Percentiles rank a stretch among this genome's conserved stretches.
These are phyloP conservation scores for Limanda limanda DNA, from an alignment of 2,113 vertebrate genomes.

Conservation along the genomic window DNA sequence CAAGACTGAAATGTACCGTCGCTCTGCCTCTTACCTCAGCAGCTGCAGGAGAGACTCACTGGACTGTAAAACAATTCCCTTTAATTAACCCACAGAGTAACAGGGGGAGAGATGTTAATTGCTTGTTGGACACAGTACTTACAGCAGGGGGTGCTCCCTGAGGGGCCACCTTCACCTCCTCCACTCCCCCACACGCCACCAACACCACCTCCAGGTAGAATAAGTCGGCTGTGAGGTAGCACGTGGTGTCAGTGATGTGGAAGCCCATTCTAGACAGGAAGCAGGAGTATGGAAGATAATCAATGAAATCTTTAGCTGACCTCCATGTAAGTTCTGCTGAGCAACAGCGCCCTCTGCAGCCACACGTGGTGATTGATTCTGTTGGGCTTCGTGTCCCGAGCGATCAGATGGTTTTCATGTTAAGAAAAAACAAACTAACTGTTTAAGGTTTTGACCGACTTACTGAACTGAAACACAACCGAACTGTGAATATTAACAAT, in stretches of 20 bases:
- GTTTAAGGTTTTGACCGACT: too few species aligned
- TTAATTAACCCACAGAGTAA: conserved; percentile 13
- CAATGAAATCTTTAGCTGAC: not conserved
- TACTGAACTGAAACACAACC: too few species aligned
- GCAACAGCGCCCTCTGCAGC: not conserved
- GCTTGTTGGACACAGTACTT: conserved; percentile 40
- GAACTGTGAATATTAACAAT: too few species aligned
- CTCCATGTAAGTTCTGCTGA: not conserved
- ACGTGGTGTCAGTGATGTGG: conserved; percentile 81
- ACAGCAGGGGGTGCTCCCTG: conserved; percentile 84
- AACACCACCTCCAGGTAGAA: conserved; percentile 89
- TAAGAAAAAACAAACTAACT: too few species aligned
- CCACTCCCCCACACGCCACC: conserved; percentile 79
- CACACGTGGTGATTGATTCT: not conserved
- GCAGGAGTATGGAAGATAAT: not conserved
- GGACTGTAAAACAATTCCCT: conserved; percentile 70
- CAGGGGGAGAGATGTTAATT: not conserved
- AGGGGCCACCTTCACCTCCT: conserved; percentile 85
- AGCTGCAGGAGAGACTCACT: conserved; percentile 81
- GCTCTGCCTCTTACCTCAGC: conserved; percentile 80
- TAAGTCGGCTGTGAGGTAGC: conserved; percentile 87
- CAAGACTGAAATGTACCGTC: not conserved
- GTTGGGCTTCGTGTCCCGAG: too few species aligned
- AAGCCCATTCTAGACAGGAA: conserved; percentile 80
- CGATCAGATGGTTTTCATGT: too few species aligned